Conservation (phyloP, 1,140 invertebrate species). For the Psilanteris sp. region DNA sequence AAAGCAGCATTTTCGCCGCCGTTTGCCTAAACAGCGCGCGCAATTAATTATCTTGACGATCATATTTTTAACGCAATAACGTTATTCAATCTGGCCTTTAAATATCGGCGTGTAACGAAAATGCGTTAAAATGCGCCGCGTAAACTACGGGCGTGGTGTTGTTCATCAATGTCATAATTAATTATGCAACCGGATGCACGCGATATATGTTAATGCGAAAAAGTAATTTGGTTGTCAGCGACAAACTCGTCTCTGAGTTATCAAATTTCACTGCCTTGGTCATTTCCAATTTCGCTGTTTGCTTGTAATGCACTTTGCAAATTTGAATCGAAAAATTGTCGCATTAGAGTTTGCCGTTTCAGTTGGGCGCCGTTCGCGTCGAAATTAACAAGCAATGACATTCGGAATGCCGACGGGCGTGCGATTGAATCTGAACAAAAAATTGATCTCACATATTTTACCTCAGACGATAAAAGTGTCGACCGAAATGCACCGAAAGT, state of each 20-base stretch:
- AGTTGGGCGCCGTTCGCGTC: not conserved
- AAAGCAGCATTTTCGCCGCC: no score
- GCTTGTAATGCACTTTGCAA: slow-evolving; percentile 3
- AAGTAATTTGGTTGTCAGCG: not conserved
- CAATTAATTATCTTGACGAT: no score
- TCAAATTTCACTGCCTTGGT: slow-evolving; percentile 3
- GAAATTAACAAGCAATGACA: slow-evolving; percentile 3
- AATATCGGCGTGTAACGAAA: not conserved
- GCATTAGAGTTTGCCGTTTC: not conserved
- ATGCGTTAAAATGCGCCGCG: no score
- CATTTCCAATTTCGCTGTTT: not conserved
- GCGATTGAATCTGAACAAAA: no score
- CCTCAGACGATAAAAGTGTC: slow-evolving; percentile 4
- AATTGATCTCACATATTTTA: not conserved
- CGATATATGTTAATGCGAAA: slow-evolving; percentile 6
- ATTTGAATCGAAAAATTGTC: slow-evolving; percentile 3
- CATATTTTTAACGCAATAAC: no score
- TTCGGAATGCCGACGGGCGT: no score
- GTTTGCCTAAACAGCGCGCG: no score
- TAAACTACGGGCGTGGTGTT: no score
- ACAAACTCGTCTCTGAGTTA: slow-evolving; percentile 4
- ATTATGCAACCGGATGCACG: slow-evolving; percentile 7
- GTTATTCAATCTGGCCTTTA: no score
- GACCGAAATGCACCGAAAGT: slow-evolving; percentile 17
- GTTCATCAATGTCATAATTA: slow-evolving; percentile 9